Evolutionary conservation across 1,140 invertebrate genomes (phyloP).

Genomic region (Marisa cornuarietis): DNA sequence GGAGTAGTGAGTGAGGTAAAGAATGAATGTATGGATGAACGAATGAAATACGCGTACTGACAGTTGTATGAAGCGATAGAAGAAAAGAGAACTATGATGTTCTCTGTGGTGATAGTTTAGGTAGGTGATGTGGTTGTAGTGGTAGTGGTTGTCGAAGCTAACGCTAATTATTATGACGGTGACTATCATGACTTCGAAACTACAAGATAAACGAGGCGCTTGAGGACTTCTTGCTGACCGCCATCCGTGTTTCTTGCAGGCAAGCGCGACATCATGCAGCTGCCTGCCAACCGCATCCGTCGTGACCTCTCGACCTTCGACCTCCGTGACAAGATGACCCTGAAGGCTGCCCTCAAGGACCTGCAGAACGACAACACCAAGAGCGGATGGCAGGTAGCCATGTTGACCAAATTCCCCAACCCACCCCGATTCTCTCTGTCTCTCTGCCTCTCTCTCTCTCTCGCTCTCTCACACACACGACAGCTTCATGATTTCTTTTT

Average conservation of each 20-base stretch:
- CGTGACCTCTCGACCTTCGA: constrained; percentile 25
- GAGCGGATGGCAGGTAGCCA: not conserved
- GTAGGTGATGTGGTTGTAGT: no score
- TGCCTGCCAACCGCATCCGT: constrained; percentile 23
- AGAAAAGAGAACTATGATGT: no score
- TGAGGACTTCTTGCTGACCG: no score
- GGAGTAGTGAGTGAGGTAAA: no score
- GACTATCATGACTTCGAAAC: no score
- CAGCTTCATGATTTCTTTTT: not conserved
- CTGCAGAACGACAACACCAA: not conserved
- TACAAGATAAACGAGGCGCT: no score
- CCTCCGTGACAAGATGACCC: constrained; percentile 17
- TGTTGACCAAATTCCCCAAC: not conserved
- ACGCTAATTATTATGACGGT: no score
- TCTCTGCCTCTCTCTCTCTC: not conserved
- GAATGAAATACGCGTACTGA: no score
- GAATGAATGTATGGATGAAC: no score
- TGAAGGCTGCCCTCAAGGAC: constrained; percentile 23
- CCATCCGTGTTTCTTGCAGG: not conserved
- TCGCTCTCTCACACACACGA: not conserved
- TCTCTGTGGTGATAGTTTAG: no score
- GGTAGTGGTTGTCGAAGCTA: no score
- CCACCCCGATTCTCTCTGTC: not conserved
- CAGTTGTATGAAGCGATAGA: no score
- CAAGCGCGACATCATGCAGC: not conserved